A percentile compares a stretch with the other conserved stretches of the same genome.
phyloP scores from a whole-genome alignment of 2,888 invertebrate genomes.

The Phorcus lineatus region DNA sequence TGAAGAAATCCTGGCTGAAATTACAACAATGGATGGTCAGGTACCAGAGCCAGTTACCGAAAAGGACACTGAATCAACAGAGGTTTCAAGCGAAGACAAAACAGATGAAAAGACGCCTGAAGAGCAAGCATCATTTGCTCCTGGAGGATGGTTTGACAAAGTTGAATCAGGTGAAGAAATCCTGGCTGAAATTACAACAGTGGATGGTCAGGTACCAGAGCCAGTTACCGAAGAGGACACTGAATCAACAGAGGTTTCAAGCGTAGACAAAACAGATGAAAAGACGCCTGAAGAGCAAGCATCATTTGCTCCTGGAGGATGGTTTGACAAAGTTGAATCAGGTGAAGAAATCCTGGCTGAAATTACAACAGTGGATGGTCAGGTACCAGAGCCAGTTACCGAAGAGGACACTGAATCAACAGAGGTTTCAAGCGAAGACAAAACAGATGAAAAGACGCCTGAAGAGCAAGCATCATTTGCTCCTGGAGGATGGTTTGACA shows the following conservation, averaged over 20 bases:
- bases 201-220: not conserved
- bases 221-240: not conserved
- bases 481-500: not conserved
- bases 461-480: not conserved
- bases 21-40: not conserved
- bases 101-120: not conserved
- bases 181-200: not conserved
- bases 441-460: slow-evolving; percentile 3
- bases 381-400: not conserved
- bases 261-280: not conserved
- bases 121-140: not conserved
- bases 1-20: not conserved
- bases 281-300: not conserved
- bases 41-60: not conserved
- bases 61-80: not conserved
- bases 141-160: slow-evolving; percentile 8
- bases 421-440: not conserved
- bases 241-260: not conserved
- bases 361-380: not conserved
- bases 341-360: not conserved
- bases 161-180: not conserved
- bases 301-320: not conserved
- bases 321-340: slow-evolving; percentile 3
- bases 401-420: not conserved
- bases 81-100: not conserved